A percentile compares a stretch with the other conserved stretches of the same genome.
phyloP scores from a whole-genome alignment of 2,888 invertebrate species.

The Acleris cristana region DNA sequence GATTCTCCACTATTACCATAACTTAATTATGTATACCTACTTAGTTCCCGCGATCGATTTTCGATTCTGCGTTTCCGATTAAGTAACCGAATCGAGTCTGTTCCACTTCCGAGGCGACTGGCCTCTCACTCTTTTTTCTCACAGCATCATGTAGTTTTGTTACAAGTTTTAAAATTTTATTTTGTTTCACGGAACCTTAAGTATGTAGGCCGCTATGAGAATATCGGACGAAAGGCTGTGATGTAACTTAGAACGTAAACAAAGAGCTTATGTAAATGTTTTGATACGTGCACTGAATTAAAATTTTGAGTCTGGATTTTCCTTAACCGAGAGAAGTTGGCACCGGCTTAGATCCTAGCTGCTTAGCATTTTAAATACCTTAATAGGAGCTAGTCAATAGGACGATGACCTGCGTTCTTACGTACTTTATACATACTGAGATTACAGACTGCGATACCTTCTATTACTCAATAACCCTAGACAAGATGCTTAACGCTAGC shows the following conservation, averaged over 20 bases:
- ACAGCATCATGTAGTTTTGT: slow-evolving; percentile 11
- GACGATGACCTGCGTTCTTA: too few relatives aligned
- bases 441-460: too few relatives aligned
- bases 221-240: slow-evolving; percentile 16
- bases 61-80: slow-evolving; percentile 45
- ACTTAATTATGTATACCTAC: too few relatives aligned
- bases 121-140: slow-evolving; percentile 45
- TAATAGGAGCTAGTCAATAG: not conserved
- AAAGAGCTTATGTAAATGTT: slow-evolving; percentile 16
- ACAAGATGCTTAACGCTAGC: too few relatives aligned
- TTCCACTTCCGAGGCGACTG: slow-evolving; percentile 48
- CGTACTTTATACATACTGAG: too few relatives aligned
- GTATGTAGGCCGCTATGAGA: slow-evolving; percentile 19
- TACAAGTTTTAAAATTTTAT: slow-evolving; percentile 28
- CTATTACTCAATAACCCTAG: too few relatives aligned
- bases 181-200: slow-evolving; percentile 29
- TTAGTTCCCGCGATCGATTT: too few relatives aligned
- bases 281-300: slow-evolving; percentile 21
- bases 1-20: too few relatives aligned
- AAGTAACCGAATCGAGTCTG: slow-evolving; percentile 47
- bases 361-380: not conserved
- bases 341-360: not conserved
- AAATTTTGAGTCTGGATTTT: slow-evolving; percentile 13
- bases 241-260: slow-evolving; percentile 33
- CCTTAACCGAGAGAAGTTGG: slow-evolving; percentile 3